These are phyloP conservation scores for Moxostoma hubbsi DNA, from an alignment of 2,797 vertebrate genomes.

Conservation along the genomic window DNA sequence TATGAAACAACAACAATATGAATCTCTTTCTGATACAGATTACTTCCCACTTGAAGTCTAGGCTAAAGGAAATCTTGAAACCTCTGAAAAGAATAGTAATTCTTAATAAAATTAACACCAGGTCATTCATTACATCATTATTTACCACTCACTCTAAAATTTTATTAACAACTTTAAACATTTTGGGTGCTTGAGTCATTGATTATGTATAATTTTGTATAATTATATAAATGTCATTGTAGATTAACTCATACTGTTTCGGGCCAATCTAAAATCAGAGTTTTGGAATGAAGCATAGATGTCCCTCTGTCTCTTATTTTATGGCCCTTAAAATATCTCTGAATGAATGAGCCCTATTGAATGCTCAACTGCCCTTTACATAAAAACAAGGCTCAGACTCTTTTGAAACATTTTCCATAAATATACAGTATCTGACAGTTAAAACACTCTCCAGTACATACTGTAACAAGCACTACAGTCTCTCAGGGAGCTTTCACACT, in stretches of 20 bases:
- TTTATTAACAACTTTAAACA: neutral
- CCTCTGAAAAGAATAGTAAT: too few species aligned
- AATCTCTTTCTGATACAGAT: too few species aligned
- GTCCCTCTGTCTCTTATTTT: constrained; percentile 33
- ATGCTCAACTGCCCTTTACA: constrained; percentile 9
- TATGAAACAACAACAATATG: too few species aligned
- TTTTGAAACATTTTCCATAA: constrained; percentile 20
- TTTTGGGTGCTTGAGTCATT: neutral
- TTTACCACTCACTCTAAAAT: neutral
- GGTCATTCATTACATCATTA: neutral
- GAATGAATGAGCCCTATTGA: constrained; percentile 50
- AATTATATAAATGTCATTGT: neutral
- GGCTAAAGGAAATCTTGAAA: too few species aligned
- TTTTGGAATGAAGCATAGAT: constrained; percentile 38
- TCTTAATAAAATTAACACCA: neutral
- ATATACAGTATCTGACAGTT: neutral
- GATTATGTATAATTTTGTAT: neutral
- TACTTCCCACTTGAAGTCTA: too few species aligned
- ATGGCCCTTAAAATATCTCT: constrained; percentile 23
- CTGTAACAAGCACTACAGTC: neutral
- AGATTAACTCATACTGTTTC: constrained; percentile 18
- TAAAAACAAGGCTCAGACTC: constrained; percentile 25
- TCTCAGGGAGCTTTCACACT: neutral
- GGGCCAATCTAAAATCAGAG: constrained; percentile 27
- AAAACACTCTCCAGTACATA: neutral